phyloP scores from a whole-genome alignment of 2,113 vertebrate genomes.

The Centropus unirufus region DNA sequence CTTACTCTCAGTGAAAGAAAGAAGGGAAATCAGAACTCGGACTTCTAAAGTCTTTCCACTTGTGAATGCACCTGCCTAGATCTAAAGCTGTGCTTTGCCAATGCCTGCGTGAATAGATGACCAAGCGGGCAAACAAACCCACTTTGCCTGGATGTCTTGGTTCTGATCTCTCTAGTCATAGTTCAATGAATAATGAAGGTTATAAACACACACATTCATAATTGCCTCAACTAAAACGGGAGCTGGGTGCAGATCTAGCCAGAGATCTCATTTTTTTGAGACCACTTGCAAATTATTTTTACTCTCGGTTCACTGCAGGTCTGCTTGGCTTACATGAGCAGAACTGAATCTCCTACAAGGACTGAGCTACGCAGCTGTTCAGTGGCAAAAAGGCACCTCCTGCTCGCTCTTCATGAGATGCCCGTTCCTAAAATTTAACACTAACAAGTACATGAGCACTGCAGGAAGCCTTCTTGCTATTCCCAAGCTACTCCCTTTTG shows the following conservation, averaged over 20 bases:
- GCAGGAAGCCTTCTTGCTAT: not conserved
- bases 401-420: slow-evolving; percentile 9
- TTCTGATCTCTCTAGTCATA: not conserved
- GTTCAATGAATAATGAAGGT: not conserved
- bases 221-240: not conserved
- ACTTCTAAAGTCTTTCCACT: not conserved
- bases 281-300: not conserved
- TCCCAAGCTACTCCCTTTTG: not conserved
- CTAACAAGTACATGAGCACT: slow-evolving; percentile 33
- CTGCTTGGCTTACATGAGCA: not conserved
- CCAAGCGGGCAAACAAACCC: not conserved
- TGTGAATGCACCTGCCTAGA: not conserved
- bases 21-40: not conserved
- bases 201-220: not conserved
- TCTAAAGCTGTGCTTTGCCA: not conserved
- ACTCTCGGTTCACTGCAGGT: not conserved
- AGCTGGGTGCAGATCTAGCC: not conserved
- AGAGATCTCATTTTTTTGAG: not conserved
- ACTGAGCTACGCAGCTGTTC: not conserved
- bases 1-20: not conserved
- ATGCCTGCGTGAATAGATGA: not conserved
- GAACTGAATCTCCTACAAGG: not conserved
- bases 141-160: not conserved
- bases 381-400: not conserved
- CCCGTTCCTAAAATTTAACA: not conserved